A percentile compares a stretch with the other conserved stretches of the same genome.
These are phyloP conservation scores for Podocnemis expansa DNA, from an alignment of 2,113 vertebrate genomes.

Conservation along the genomic window DNA sequence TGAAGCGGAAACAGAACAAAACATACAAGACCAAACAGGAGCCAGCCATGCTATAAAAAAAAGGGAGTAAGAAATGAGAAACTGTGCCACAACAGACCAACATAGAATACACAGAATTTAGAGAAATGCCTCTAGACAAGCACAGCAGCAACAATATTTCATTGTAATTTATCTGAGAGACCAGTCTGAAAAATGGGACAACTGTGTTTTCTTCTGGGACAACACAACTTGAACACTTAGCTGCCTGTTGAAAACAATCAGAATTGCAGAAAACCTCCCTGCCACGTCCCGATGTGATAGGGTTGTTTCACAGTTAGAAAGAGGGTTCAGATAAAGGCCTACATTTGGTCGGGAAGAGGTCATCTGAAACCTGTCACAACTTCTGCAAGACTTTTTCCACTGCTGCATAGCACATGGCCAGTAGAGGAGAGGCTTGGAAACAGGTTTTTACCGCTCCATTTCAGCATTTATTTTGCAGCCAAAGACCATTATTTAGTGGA, in stretches of 20 bases:
- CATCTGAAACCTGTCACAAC: neutral
- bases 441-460: neutral
- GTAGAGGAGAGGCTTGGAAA: neutral
- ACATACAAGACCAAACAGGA: neutral
- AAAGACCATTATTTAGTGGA: neutral
- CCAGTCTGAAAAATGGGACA: neutral
- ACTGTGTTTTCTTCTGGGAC: neutral
- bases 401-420: neutral
- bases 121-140: neutral
- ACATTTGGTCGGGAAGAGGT: neutral
- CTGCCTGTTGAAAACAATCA: neutral
- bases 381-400: neutral
- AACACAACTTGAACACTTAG: neutral
- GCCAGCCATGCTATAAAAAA: neutral
- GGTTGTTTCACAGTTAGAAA: neutral
- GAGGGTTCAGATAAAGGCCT: neutral
- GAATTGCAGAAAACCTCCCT: neutral
- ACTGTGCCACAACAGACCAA: neutral
- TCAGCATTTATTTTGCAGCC: neutral
- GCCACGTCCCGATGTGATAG: neutral
- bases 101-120: neutral
- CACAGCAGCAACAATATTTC: neutral
- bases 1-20: neutral
- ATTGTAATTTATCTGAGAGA: constrained; percentile 18
- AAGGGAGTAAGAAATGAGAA: neutral